Evolutionary conservation across 2,797 vertebrate species (phyloP), one percentile per base, ranked within the genome.

Genomic region (Forpus xanthops): DNA sequence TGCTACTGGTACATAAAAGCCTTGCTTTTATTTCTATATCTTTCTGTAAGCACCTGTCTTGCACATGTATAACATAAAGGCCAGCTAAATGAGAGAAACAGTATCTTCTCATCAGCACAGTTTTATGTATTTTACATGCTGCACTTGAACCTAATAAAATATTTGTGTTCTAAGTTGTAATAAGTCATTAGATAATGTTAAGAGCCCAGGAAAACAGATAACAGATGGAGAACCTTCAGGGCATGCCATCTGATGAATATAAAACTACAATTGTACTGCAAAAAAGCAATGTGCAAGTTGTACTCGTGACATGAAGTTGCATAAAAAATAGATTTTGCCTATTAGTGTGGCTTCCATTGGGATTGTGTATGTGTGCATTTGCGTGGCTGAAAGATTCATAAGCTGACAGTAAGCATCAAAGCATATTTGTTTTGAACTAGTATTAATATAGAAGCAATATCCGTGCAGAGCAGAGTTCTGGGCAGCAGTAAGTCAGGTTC

Each of bases 131-230:
- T 76, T 55, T 90, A 41, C 15, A 64, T 3, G 4, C 31, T 96
- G 24, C 16, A 30, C 11, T 50, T 78, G 25, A 87, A 87, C 19
- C 27, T 79, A 93, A 85, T 89, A 85, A 96, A 95, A 70, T 28
- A 3, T 42, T 91, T 44, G 67, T 72, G 33, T 89, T 97, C 23
- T 67, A 71, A 96, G 93, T 68, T 79, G 52, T 47, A 75, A 44
- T 72, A 93, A 71, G 87, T 95, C 64, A 91, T 96, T 68, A 93
- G 89, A 91, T 74, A 55, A 87, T 93, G 50, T 68, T 96, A 94
- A 96, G 67, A 91, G 85, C 85, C 28, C 80, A 87, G 81, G 33
- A 93, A 89, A 95, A 92, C 91, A 97, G 94, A 93, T 80, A 94
- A 93, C 92, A 97, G 94, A 93, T 80, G 94, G 83, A 83, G 83